Base-by-base conservation (phyloP, 2,113 vertebrate species). In the Callaeas wilsoni region DNA sequence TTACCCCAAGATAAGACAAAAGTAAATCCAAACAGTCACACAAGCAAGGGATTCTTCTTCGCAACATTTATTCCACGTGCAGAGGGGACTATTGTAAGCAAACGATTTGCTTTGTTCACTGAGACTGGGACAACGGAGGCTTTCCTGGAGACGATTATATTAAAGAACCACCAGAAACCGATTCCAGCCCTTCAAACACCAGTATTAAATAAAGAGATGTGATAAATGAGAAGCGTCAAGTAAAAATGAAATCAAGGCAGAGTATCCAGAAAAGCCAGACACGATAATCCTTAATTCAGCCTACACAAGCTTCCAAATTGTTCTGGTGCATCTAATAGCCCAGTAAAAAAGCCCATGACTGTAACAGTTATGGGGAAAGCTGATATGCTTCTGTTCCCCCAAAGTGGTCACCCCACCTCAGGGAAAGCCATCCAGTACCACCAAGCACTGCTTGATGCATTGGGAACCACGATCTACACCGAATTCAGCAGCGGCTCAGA, bases 161-260 rank as follows among this genome's bases (percentile, higher is more conserved):
- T 93, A 84, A 75, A 88, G 57, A 94, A 74, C 50, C 79, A 87
- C 50, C 90, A 93, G 92, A 91, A 83, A 71, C 67, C 0, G 0
- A 91, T 78, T 91, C 65, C 74, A 96, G 81, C 47, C 77, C 71
- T 93, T 93, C 94, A 64, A 92, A 95, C 79, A 81, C 47, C 5
- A 5, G 20, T 77, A 95, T 94, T 94, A 94, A 95, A 96, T 81
- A 75, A 83, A 78, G 68, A 93, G 77, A 91, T 4, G 80, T 74
- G 77, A 95, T 56, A 90, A 92, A 91, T 59, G 49, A 94, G 89
- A 84, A 93, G 76, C 49, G 7, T 73, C 94, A 91, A 89, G 57
- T 42, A 68, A 95, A 81, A 94, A 95, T 87, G 84, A 82, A 87
- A 95, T 92, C 69, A 93, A 65, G 65, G 81, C 81, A 89, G 37